A percentile compares a stretch with the other conserved stretches of the same genome.
Conservation (phyloP, 2,797 vertebrate genomes). For the Molossus molossus region DNA sequence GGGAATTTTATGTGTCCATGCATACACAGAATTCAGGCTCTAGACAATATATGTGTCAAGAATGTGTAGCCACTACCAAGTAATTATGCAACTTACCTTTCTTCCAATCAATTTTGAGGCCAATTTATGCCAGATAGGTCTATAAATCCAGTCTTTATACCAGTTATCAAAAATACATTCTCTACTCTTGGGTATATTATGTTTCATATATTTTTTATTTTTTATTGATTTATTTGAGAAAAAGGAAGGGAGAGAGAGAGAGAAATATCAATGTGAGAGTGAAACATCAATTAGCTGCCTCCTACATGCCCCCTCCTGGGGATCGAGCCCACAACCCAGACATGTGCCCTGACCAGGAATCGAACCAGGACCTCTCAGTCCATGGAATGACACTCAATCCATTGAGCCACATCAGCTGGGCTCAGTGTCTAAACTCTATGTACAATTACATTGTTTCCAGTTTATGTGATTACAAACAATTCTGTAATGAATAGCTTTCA, state of each 20-base stretch:
- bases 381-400: no score
- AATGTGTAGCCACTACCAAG: constrained; percentile 31
- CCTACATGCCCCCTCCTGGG: no score
- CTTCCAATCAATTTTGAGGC: constrained; percentile 71
- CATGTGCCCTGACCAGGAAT: no score
- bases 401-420: no score
- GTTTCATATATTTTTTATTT: background rate
- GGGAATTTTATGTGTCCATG: constrained; percentile 77
- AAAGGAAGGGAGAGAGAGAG: background rate
- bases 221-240: no score
- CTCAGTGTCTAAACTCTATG: background rate
- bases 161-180: constrained; percentile 69
- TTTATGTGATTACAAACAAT: background rate
- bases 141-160: constrained; percentile 70
- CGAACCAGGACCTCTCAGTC: no score
- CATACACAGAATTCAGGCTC: constrained; percentile 59
- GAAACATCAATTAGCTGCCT: no score
- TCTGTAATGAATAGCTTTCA: background rate
- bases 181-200: constrained; percentile 13
- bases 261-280: background rate
- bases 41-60: constrained; percentile 76
- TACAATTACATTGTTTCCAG: background rate
- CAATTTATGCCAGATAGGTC: constrained; percentile 73
- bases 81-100: constrained; percentile 72
- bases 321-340: no score